A percentile compares a stretch with the other conserved stretches of the same genome.
Conservation (phyloP, 2,113 vertebrate genomes). For the Chloropsis cyanopogon region DNA sequence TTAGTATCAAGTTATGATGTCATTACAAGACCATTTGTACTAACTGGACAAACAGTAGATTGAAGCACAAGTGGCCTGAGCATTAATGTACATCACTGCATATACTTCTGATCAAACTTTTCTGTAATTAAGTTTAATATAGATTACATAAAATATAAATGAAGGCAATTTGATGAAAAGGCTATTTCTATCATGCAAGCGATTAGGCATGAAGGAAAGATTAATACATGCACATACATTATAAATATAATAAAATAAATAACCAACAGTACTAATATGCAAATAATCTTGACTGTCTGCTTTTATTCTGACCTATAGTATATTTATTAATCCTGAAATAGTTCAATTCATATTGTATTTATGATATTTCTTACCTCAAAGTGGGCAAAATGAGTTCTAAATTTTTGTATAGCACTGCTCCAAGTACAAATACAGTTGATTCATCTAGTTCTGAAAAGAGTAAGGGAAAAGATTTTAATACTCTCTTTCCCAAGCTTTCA, state of each 20-base stretch:
- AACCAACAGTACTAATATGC: neutral
- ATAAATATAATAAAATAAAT: neutral
- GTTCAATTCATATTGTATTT: neutral
- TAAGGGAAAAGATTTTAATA: neutral
- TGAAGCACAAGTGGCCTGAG: neutral
- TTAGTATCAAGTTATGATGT: neutral
- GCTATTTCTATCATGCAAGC: neutral
- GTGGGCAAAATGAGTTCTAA: constrained; percentile 95
- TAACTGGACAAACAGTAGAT: neutral
- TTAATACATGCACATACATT: neutral
- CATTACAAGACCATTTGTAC: neutral
- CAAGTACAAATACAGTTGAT: constrained; percentile 94
- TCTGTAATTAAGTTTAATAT: neutral
- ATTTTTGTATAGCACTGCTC: constrained; percentile 98
- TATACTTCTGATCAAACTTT: neutral
- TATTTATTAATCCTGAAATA: neutral
- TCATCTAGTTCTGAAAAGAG: constrained; percentile 86
- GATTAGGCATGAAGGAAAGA: neutral
- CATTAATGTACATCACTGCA: neutral
- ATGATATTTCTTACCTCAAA: constrained; percentile 85
- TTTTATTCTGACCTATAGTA: neutral
- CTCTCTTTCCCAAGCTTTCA: neutral
- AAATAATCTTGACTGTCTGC: neutral
- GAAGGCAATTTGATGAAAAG: neutral
- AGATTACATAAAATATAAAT: neutral